A percentile compares a stretch with the other conserved stretches of the same genome.
Evolutionary conservation across 1,140 invertebrate species (phyloP).

Genomic region (Maconellicoccus hirsutus): DNA sequence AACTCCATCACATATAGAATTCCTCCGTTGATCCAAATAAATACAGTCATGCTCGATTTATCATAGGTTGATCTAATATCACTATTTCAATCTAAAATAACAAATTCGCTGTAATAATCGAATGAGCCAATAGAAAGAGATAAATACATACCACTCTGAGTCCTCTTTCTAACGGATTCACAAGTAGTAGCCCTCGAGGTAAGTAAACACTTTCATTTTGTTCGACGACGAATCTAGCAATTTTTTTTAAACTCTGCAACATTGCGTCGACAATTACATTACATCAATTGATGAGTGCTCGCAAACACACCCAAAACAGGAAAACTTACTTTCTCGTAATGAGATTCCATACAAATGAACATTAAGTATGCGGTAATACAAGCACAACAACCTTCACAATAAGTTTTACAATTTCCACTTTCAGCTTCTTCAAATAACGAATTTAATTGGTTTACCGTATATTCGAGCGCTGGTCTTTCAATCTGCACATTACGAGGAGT

Average conservation of each 20-base stretch:
- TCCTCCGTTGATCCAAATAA: conserved; percentile 62
- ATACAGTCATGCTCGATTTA: conserved; percentile 60
- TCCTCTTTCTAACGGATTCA: conserved; percentile 87
- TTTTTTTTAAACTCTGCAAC: conserved; percentile 76
- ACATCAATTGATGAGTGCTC: not conserved
- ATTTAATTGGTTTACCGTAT: conserved; percentile 85
- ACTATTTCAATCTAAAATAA: conserved; percentile 58
- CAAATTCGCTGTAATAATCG: too few species aligned
- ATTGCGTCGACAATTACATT: too few species aligned
- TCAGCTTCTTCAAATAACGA: conserved; percentile 91
- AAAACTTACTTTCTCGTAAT: conserved; percentile 76
- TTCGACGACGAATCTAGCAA: conserved; percentile 86
- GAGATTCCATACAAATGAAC: conserved; percentile 88
- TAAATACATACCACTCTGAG: conserved; percentile 63
- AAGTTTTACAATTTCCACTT: conserved; percentile 79
- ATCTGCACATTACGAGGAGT: conserved; percentile 55
- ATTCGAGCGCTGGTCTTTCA: conserved; percentile 77
- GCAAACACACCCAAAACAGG: not conserved
- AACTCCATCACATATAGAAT: conserved; percentile 55
- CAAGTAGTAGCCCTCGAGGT: conserved; percentile 79
- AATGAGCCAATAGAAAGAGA: too few species aligned
- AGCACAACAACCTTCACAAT: conserved; percentile 90
- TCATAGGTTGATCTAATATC: conserved; percentile 56
- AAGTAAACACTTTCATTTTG: conserved; percentile 92
- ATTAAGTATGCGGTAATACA: conserved; percentile 94